Conservation (phyloP, 1,140 invertebrate genomes). For the Drosophila ohnishii region DNA sequence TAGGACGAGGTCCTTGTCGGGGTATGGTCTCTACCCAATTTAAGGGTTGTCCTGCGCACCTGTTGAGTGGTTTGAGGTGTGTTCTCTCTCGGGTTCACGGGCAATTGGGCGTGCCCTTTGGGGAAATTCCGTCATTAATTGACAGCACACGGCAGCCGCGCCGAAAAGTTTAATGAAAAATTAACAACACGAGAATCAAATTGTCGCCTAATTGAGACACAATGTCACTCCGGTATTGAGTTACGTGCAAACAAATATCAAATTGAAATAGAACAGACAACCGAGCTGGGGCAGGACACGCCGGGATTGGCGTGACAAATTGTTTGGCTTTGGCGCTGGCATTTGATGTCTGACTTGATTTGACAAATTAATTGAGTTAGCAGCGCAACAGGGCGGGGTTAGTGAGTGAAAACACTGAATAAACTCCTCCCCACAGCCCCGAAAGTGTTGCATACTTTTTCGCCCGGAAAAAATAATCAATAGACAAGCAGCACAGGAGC, state of each 20-base stretch:
- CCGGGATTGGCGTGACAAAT: constrained; percentile 70
- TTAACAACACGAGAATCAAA: constrained; percentile 79
- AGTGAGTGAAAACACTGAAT: constrained; percentile 4
- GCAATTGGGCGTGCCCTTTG: constrained; percentile 47
- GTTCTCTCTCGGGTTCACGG: constrained; percentile 2
- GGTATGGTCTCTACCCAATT: not conserved
- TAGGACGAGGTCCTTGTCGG: not conserved
- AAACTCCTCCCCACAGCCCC: constrained; percentile 9
- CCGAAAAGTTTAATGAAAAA: constrained; percentile 76
- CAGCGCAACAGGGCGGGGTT: constrained; percentile 9
- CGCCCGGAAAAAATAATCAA: constrained; percentile 31
- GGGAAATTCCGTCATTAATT: constrained; percentile 73
- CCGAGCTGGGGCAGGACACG: constrained; percentile 12
- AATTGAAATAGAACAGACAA: constrained; percentile 55
- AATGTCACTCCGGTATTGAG: constrained; percentile 62
- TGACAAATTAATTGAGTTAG: constrained; percentile 76
- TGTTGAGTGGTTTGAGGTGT: constrained; percentile 52
- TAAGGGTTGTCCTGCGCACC: constrained; percentile 44
- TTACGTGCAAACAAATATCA: constrained; percentile 71
- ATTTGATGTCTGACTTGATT: constrained; percentile 70
- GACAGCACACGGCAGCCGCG: constrained; percentile 61
- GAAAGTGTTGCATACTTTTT: constrained; percentile 40
- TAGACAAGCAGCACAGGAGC: constrained; percentile 10
- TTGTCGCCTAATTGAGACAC: constrained; percentile 78
- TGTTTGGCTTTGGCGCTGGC: constrained; percentile 61